Evolutionary conservation across 2,113 vertebrate species (phyloP).

Genomic region (Coturnix japonica): DNA sequence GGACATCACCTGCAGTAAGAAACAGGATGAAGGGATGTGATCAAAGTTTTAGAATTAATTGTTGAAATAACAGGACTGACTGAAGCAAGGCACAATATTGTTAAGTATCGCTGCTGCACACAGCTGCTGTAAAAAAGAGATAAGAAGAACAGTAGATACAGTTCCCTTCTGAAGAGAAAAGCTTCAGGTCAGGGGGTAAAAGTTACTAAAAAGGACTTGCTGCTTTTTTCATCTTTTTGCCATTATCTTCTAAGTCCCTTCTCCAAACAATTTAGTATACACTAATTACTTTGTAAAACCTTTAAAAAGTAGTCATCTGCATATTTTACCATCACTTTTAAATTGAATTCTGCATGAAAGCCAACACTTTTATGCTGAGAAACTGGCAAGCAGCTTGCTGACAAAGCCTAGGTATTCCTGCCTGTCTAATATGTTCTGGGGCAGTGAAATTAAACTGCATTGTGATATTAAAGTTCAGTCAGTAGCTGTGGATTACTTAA

Average conservation of each 20-base stretch:
- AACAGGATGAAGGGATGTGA: not conserved
- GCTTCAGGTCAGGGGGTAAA: not conserved
- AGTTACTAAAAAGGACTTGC: not conserved
- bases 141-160: not conserved
- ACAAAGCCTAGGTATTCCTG: not conserved
- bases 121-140: not conserved
- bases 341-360: not conserved
- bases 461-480: not conserved
- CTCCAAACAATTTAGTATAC: not conserved
- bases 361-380: not conserved
- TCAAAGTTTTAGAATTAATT: slow-evolving; percentile 25
- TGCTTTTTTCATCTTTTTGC: not conserved
- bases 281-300: not conserved
- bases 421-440: not conserved
- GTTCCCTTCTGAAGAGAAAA: not conserved
- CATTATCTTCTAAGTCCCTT: not conserved
- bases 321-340: not conserved
- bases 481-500: not conserved
- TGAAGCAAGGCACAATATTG: not conserved
- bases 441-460: not conserved
- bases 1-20: not conserved
- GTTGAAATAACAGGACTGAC: not conserved
- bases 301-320: not conserved
- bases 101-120: not conserved
- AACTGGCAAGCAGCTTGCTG: not conserved